Evolutionary conservation across 2,113 vertebrate species (phyloP), one percentile per base, ranked within the genome.

Genomic region (Raja brachyura): DNA sequence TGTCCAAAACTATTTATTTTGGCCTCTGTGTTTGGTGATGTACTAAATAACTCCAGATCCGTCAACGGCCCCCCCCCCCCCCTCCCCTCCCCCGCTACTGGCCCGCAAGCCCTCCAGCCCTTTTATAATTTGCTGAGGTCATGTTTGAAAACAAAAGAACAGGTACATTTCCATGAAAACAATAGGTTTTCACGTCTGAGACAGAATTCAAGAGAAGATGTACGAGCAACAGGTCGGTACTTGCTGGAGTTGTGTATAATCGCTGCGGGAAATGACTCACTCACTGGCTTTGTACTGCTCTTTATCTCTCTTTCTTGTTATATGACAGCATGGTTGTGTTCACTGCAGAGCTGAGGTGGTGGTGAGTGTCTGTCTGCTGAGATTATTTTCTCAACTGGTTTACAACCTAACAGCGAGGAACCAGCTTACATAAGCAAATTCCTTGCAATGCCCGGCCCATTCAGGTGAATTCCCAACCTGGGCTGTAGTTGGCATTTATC

Each of bases 201-300:
- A 5, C 28, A 33, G 16, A 4, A 90, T 68, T 66, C 14, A 68
- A 68, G 28, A 39, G 28, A 68, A 90, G 6, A 39, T n/a, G 11
- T 90, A 68, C 61, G 61, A 88, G 11, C 0, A 66, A 16, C 86
- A 66, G 59, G 86, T 33, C 86, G 18, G n/a, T 33, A 10, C 86
- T 0, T 90, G 86, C n/a, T 68, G 59, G 59, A 90, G 31, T 68
- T 68, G 61, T 66, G 59, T 33, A n/a, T 90, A 33, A 66, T 66
- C 68, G 61, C 68, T 90, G 86, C 68, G n/a, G 86, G 86, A 61
- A 66, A 68, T 90, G 86, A 83, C 48, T 83, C 61, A 68, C 31
- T 68, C 6, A 0, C 16, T 14, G 2, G 33, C 14, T 7, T 66
- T n/a, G 5, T 33, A 68, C 3, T 90, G 61, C 61, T 90, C 11